A percentile compares a stretch with the other conserved stretches of the same genome.
phyloP scores from a whole-genome alignment of 2,113 vertebrate genomes.

The Grammomys surdaster region DNA sequence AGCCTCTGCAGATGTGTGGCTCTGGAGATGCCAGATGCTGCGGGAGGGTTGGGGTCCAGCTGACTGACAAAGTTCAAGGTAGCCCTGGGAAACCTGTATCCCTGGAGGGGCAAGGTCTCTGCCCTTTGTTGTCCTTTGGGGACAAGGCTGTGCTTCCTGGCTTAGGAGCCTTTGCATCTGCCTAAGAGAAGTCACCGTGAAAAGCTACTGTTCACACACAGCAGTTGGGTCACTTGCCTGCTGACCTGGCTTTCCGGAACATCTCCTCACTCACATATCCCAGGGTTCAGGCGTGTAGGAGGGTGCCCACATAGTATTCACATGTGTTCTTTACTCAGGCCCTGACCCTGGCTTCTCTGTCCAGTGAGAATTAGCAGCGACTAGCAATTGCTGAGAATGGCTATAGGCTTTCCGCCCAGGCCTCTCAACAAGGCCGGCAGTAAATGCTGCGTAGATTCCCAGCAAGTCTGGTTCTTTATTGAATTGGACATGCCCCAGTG shows the following conservation, averaged over 20 bases:
- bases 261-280: no score
- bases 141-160: background rate
- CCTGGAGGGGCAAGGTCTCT: background rate
- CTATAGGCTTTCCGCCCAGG: background rate
- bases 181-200: background rate
- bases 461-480: background rate
- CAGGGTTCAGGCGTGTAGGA: background rate
- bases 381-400: background rate
- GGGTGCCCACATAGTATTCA: background rate
- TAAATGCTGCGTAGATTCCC: rapidly evolving
- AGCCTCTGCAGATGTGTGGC: background rate
- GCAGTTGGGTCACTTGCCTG: background rate
- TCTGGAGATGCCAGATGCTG: background rate
- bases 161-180: background rate
- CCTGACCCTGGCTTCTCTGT: no score
- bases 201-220: background rate
- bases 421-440: background rate
- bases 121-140: background rate
- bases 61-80: background rate
- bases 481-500: rapidly evolving
- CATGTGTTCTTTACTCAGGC: background rate
- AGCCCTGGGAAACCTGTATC: background rate
- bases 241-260: background rate
- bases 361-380: background rate
- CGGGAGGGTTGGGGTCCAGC: rapidly evolving